Base-by-base conservation (phyloP, 2,888 invertebrate species). In the Mactromeris polynyma region DNA sequence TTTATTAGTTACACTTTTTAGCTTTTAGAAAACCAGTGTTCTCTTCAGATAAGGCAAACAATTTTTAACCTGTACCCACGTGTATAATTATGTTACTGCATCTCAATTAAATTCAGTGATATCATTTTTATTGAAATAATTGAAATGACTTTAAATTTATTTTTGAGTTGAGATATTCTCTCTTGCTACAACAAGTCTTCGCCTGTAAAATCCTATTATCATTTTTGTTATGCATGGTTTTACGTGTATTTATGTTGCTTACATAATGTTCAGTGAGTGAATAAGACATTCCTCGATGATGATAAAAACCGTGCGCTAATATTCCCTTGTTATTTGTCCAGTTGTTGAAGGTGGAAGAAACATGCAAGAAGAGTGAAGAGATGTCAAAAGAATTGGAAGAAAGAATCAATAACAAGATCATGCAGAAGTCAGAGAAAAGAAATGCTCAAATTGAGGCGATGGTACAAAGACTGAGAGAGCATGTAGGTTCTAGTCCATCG, bases 371-470 rank as follows among this genome's bases (percentile, higher is more conserved):
- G 87, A 94, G 95, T 88, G 95, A 95, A 81, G 93, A 91, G 85
- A 94, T 95, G 94, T 92, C 94, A 40, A 94, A 94, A 91, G 95
- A 95, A 69, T 93, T 95, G 82, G 94, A 96, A 83, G 95, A 94
- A 83, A 93, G 94, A 90, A 94, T 95, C 88, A 94, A 93, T 96
- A 98, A 98, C 94, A 99, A 99, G 97, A 98, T 99, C 98, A 98
- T 98, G 97, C 98, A 98, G 89, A 98, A 98, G 94, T 98, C 98
- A 96, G 99, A 98, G 97, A 99, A 99, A 96, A 98, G 99, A 94
- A 99, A 99, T 97, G 98, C 98, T 81, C 98, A 98, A 97, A 98
- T 99, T 96, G 98, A 98, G 95, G 98, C 98, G 96, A 97, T 99
- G 96, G 98, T 98, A 96, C 98, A 98, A 92, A 97, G 94, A 83